Base-by-base conservation (phyloP, 2,888 invertebrate genomes). In the Allolobophora icterica region DNA sequence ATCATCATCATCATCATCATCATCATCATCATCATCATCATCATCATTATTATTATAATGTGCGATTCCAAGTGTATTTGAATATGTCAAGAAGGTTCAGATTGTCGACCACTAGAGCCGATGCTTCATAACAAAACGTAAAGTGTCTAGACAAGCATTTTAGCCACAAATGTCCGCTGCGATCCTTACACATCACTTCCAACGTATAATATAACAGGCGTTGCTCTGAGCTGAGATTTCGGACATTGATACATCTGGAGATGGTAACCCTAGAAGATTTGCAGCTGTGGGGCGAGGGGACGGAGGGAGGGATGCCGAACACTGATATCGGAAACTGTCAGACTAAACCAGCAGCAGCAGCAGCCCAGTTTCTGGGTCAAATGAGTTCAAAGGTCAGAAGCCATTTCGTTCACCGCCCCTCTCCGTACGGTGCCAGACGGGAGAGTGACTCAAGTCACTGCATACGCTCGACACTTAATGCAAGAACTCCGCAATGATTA, bases 391-490 rank as follows among this genome's bases (percentile, higher is more conserved):
- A n/a, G 71, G 71, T 71, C 71, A 71, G 71, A 71, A 6, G 71
- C 17, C 71, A 30, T 71, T 71, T n/a, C 71, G 71, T 71, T 71
- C 71, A 71, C n/a, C 71, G 52, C 71, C n/a, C n/a, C n/a, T n/a
- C 6, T n/a, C n/a, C 30, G 71, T n/a, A n/a, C 11, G 71, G 30
- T 71, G 11, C 71, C 71, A 71, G 71, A n/a, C 71, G 3, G n/a
- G n/a, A n/a, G 71, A n/a, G 71, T 71, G 71, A 71, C 71, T 71
- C 71, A 71, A 71, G n/a, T 71, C 71, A 71, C 71, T 8, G 71
- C n/a, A n/a, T 71, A 71, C n/a, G n/a, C n/a, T 30, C 71, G 71
- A 71, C 71, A n/a, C 71, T 71, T 71, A 71, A n/a, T n/a, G n/a
- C 71, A 30, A 52, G 52, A 52, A n/a, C 71, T n/a, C n/a, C 71